Conservation (phyloP, 2,888 invertebrate genomes). For the Pseudococcus viburni region DNA sequence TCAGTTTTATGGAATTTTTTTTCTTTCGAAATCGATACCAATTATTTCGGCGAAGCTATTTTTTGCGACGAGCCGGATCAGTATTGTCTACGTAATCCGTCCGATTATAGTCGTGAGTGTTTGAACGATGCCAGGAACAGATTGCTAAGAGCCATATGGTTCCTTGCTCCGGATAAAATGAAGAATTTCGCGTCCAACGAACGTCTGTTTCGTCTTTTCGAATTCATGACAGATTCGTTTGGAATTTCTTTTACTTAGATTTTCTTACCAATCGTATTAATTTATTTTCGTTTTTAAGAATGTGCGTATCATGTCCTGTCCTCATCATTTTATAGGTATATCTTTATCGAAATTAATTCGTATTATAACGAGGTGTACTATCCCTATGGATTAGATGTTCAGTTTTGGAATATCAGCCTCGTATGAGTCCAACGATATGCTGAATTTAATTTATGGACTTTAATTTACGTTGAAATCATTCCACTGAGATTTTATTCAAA, state of each 20-base stretch:
- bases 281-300: too few species aligned
- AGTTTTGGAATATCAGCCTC: too few species aligned
- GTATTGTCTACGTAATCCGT: neutral
- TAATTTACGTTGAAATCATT: too few species aligned
- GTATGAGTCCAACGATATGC: too few species aligned
- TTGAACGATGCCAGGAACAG: conserved; percentile 1
- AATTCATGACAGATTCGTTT: neutral
- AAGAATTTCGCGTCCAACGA: neutral
- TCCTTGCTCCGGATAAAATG: neutral
- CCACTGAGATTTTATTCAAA: too few species aligned
- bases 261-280: too few species aligned
- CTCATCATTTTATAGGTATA: too few species aligned
- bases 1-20: neutral
- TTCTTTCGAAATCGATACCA: neutral
- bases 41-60: neutral
- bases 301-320: too few species aligned
- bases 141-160: neutral
- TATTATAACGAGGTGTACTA: too few species aligned
- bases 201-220: neutral
- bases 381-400: too few species aligned
- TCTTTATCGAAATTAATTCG: too few species aligned
- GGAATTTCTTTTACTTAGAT: neutral
- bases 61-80: neutral
- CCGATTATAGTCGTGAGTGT: neutral
- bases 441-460: too few species aligned